phyloP scores from a whole-genome alignment of 30 jellyfish, hydroid and myxozoan genomes.

The Aurelia aurita complex sp. Pacific region DNA sequence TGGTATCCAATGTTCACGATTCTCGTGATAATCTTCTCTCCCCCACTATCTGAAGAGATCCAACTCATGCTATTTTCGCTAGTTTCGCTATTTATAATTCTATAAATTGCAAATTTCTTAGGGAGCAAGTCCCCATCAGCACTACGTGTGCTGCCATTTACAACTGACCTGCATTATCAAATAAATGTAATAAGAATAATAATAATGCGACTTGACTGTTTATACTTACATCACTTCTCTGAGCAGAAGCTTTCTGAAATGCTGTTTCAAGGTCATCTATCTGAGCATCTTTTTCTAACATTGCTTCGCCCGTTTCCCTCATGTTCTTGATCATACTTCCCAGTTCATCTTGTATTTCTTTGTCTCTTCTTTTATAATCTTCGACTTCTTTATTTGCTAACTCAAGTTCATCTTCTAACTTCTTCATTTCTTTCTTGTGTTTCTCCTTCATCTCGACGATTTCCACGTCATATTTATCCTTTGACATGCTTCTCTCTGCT shows the following conservation, averaged over 20 bases:
- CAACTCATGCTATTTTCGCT: no score
- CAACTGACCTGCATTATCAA: no score
- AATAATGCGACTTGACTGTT: not conserved
- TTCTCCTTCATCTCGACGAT: conserved; percentile 9
- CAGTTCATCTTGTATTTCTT: conserved; percentile 25
- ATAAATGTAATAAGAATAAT: not conserved
- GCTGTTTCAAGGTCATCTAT: conserved; percentile 42
- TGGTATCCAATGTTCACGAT: no score
- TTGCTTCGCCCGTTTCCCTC: conserved; percentile 34
- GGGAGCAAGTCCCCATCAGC: not conserved
- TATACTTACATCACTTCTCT: conserved; percentile 45
- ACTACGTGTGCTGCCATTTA: not conserved
- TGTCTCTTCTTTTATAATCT: conserved; percentile 37
- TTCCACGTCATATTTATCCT: conserved; percentile 20
- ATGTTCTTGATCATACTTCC: conserved; percentile 25
- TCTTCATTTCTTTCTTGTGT: conserved; percentile 24
- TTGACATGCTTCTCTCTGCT: conserved; percentile 11
- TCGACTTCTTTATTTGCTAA: conserved; percentile 27
- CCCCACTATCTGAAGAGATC: no score
- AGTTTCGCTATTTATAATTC: no score
- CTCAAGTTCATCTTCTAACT: conserved; percentile 16
- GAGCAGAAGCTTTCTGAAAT: conserved; percentile 32
- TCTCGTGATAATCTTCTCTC: no score
- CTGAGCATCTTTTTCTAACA: conserved; percentile 12
- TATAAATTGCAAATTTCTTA: no score